A percentile compares a stretch with the other conserved stretches of the same genome.
Conservation (phyloP, 1,140 invertebrate species). For the Ericerus pela region DNA sequence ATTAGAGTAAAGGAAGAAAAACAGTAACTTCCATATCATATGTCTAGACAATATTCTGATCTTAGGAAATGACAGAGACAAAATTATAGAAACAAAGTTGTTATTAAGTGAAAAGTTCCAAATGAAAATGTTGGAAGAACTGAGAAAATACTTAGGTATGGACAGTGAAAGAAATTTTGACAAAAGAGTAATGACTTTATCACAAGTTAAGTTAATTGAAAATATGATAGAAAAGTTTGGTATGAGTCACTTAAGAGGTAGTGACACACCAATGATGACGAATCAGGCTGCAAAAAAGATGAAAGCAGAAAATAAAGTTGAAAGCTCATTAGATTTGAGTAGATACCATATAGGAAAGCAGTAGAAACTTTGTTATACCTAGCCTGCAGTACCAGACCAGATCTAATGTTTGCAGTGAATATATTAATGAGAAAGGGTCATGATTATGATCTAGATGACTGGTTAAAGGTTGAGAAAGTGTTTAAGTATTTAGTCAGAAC, state of each 20-base stretch:
- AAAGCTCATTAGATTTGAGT: constrained; percentile 13
- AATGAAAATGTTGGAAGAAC: constrained; percentile 22
- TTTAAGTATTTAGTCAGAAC: constrained; percentile 32
- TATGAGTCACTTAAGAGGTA: constrained; percentile 1
- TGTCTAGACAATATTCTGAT: constrained; percentile 14
- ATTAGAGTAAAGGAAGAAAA: background rate
- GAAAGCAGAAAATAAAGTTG: too few species aligned
- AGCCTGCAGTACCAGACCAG: constrained; percentile 27
- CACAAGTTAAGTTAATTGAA: constrained; percentile 5
- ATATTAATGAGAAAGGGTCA: constrained; percentile 23
- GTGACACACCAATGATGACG: constrained; percentile 14
- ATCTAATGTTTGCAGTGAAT: constrained; percentile 31
- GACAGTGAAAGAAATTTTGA: background rate
- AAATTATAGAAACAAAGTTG: constrained; percentile 11
- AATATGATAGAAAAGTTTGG: constrained; percentile 14
- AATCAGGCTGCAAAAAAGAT: too few species aligned
- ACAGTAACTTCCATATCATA: background rate
- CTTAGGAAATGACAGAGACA: background rate
- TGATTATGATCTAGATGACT: constrained; percentile 25
- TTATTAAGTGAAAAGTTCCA: constrained; percentile 8
- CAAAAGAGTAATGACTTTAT: constrained; percentile 6
- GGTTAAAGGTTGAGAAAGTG: constrained; percentile 29
- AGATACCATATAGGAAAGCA: constrained; percentile 26
- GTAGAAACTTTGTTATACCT: constrained; percentile 31
- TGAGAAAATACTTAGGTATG: constrained; percentile 23